These are phyloP conservation scores for Labroides dimidiatus DNA, from an alignment of 2,797 vertebrate species.

Conservation along the genomic window DNA sequence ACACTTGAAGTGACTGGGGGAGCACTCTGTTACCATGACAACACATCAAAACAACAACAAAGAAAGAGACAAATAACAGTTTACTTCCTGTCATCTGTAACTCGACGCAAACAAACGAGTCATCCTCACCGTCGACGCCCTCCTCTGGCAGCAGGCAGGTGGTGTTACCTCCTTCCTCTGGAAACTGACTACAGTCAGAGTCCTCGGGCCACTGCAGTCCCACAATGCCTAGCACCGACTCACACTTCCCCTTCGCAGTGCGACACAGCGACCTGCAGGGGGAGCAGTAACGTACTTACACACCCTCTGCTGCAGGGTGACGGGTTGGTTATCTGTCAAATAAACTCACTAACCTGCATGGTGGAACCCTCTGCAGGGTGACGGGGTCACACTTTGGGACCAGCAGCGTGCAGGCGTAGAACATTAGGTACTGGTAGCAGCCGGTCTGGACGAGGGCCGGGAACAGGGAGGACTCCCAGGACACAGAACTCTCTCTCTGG, in stretches of 20 bases:
- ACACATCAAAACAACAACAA: conserved; percentile 9
- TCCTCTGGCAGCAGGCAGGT: conserved; percentile 91
- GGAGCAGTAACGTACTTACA: no score
- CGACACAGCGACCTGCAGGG: conserved; percentile 87
- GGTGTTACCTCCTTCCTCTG: conserved; percentile 87
- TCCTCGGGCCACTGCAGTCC: conserved; percentile 96
- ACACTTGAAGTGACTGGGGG: conserved; percentile 96
- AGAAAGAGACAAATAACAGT: no score
- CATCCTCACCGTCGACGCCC: conserved; percentile 78
- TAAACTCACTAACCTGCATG: conserved; percentile 88
- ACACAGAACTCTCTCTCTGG: conserved; percentile 93
- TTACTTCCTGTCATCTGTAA: no score
- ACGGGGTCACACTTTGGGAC: conserved; percentile 93
- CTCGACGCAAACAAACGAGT: no score
- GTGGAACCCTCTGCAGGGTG: conserved; percentile 89
- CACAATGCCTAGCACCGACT: conserved; percentile 92
- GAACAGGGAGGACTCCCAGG: conserved; percentile 96
- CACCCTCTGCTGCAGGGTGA: no score
- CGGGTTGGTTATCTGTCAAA: no score
- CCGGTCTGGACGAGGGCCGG: conserved; percentile 96
- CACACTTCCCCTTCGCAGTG: conserved; percentile 90
- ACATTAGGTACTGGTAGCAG: conserved; percentile 98
- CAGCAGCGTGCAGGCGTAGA: conserved; percentile 95
- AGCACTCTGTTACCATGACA: conserved; percentile 88
- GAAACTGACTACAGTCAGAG: conserved; percentile 92